Evolutionary conservation across 2,113 vertebrate species (phyloP), one percentile per base, ranked within the genome.

Genomic region (Pollachius pollachius): DNA sequence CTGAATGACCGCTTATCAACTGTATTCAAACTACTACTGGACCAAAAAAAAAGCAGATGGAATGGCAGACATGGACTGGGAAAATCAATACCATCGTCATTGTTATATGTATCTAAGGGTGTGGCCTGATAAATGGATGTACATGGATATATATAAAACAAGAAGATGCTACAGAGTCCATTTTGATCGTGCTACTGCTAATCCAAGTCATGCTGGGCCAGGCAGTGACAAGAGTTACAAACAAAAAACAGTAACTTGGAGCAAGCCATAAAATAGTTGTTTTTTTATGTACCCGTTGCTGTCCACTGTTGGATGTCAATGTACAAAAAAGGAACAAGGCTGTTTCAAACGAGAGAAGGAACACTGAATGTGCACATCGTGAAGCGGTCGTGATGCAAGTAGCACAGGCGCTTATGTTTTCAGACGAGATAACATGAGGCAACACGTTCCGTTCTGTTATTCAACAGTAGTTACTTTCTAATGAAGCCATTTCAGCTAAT

Each of bases 181-280:
- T 75, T 82, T 76, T 76, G 71, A 68, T 75, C 71, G 64, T 74
- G 81, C 82, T 85, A 88, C 87, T 74, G 81, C 76, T 68, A 72
- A 34, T 52, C 65, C 68, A 16, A 72, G 64, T 79, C 62, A 76
- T 76, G 80, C 70, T 83, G 81, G 69, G 89, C 71, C 27, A 69
- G 72, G 73, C 64, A 73, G 70, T 75, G 68, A 81, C 70, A 17
- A 27, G 19, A 23, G 18, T 23, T 18, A 21, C 9, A 23, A 60
- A 19, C 41, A 81, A 16, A 62, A 78, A 74, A 59, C 62, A 71
- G 68, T 12, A 34, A 30, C 72, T 12, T 73, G 77, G 58, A 19
- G 19, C n/a, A 12, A 60, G 41, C 41, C 41, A 48, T 48, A 48
- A 48, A 48, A 48, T 48, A 23, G 12, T 48, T 2, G 12, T 48